phyloP scores from a whole-genome alignment of 1,140 invertebrate genomes.

The Pogonomyrmex californicus region DNA sequence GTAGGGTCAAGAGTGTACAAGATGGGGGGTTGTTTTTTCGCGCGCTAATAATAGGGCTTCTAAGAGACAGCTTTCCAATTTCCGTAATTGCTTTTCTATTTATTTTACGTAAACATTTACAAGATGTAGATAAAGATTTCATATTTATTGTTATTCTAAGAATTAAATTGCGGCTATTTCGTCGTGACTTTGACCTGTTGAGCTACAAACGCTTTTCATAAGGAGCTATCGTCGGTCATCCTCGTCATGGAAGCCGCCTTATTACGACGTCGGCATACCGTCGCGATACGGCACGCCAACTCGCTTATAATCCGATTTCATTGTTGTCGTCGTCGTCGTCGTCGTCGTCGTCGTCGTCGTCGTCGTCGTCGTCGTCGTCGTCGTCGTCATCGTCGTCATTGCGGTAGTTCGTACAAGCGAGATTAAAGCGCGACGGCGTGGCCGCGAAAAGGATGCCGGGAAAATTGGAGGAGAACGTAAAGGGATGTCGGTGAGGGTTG shows the following conservation, averaged over 20 bases:
- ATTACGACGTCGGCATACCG: constrained; percentile 43
- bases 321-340: constrained; percentile 68
- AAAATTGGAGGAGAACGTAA: constrained; percentile 46
- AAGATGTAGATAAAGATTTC: background rate
- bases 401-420: constrained; percentile 41
- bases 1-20: background rate
- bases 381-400: constrained; percentile 14
- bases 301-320: constrained; percentile 75
- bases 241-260: constrained; percentile 32
- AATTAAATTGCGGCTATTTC: background rate
- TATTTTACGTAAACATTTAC: background rate
- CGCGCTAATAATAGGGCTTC: background rate
- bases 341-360: constrained; percentile 39
- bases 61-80: background rate
- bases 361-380: constrained; percentile 54
- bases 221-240: background rate
- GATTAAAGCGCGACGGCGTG: constrained; percentile 38
- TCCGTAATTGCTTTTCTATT: constrained; percentile 10
- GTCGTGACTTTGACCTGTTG: constrained; percentile 46
- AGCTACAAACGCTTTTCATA: constrained; percentile 31
- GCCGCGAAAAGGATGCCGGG: constrained; percentile 10
- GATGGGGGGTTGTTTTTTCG: background rate
- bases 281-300: constrained; percentile 71
- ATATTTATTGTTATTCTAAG: background rate
- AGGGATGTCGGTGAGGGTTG: constrained; percentile 18